Percentiles rank a stretch among this genome's conserved stretches.
phyloP scores from a whole-genome alignment of 2,888 invertebrate species.

The Pimpla rufipes region DNA sequence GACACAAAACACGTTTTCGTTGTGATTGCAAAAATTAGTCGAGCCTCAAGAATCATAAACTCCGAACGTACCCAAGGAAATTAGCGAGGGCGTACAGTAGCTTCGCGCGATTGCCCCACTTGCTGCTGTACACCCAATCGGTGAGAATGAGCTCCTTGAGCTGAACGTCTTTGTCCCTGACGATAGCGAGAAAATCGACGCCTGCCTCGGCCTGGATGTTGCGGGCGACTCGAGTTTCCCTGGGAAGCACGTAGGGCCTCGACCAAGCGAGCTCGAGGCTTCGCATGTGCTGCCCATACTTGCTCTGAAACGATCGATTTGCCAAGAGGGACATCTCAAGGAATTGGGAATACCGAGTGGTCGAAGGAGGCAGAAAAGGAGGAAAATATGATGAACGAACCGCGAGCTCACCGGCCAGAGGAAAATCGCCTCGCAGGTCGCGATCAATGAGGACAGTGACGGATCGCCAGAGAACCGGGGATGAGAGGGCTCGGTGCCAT shows the following conservation, averaged over 20 bases:
- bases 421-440: constrained; percentile 79
- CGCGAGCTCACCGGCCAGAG: constrained; percentile 79
- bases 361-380: not conserved
- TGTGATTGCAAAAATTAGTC: not conserved
- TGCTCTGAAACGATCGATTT: constrained; percentile 73
- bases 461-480: constrained; percentile 82
- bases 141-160: constrained; percentile 84
- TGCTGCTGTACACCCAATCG: constrained; percentile 86
- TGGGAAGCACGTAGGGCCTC: constrained; percentile 83
- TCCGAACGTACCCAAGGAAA: constrained; percentile 78
- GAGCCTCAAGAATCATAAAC: not conserved
- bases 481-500: constrained; percentile 81
- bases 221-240: constrained; percentile 80
- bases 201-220: constrained; percentile 84
- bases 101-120: constrained; percentile 82
- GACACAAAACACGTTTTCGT: too few species aligned
- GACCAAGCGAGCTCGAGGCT: constrained; percentile 86
- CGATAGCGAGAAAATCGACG: constrained; percentile 83
- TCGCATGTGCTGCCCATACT: constrained; percentile 85
- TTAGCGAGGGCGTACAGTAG: constrained; percentile 81
- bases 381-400: constrained; percentile 69
- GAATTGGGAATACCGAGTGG: not conserved
- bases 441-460: constrained; percentile 81
- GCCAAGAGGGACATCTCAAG: not conserved
- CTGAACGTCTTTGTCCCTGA: constrained; percentile 85